Evolutionary conservation across 37 sponge, comb jelly and placozoan species (phyloP).

Genomic region (Dysidea cf. avara): DNA sequence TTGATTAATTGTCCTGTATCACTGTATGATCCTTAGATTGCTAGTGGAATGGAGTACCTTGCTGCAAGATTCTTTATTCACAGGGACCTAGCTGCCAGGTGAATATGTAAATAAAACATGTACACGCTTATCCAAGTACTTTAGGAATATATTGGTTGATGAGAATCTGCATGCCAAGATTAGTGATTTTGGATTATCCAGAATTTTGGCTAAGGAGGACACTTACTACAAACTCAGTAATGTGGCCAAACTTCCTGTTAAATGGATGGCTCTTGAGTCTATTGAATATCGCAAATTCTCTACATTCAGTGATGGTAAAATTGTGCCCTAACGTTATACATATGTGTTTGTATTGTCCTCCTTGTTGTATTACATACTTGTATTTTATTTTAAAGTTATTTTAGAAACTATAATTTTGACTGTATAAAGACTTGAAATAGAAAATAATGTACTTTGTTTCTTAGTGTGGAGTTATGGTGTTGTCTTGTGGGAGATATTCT

Average conservation of each 20-base stretch:
- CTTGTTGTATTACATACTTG: too few relatives aligned
- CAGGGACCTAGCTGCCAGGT: conserved; percentile 62
- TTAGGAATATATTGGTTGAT: conserved; percentile 49
- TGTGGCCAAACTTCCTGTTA: conserved; percentile 38
- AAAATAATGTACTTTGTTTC: too few relatives aligned
- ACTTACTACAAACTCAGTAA: conserved; percentile 30
- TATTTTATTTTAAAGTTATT: too few relatives aligned
- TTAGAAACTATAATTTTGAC: too few relatives aligned
- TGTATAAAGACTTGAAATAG: too few relatives aligned
- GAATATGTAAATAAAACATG: too few relatives aligned
- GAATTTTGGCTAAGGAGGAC: conserved; percentile 19
- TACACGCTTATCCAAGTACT: too few relatives aligned
- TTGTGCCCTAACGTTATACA: too few relatives aligned
- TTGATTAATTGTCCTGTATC: too few relatives aligned
- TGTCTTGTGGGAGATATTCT: conserved; percentile 41
- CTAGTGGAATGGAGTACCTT: conserved; percentile 62
- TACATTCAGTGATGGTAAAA: conserved; percentile 57
- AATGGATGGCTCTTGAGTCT: conserved; percentile 70
- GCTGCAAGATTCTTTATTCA: conserved; percentile 60
- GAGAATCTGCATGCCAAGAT: conserved; percentile 32
- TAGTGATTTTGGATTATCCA: conserved; percentile 49
- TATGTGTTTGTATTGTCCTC: too few relatives aligned
- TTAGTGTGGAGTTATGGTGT: conserved; percentile 61
- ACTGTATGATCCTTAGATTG: conserved; percentile 36
- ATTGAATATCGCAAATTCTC: conserved; percentile 47